These are phyloP conservation scores for Augochlora pura DNA, from an alignment of 1,140 invertebrate genomes.

Conservation along the genomic window DNA sequence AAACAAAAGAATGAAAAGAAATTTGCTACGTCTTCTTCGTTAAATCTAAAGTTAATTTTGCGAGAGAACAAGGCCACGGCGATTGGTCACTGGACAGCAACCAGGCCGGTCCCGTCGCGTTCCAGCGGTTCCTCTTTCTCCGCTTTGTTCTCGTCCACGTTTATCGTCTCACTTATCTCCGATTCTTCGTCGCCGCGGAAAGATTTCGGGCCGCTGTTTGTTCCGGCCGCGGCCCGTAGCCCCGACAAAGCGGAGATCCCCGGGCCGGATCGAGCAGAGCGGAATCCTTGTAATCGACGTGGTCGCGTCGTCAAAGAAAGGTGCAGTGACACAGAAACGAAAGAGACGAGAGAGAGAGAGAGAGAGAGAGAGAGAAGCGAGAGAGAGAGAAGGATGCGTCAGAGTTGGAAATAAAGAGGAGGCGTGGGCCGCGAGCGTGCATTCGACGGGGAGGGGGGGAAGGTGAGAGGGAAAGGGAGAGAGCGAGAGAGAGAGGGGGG, in stretches of 20 bases:
- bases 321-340: constrained; percentile 44
- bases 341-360: not conserved
- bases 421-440: constrained; percentile 29
- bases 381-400: constrained; percentile 24
- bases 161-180: not conserved
- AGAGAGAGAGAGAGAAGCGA: constrained; percentile 1
- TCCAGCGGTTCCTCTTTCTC: no score
- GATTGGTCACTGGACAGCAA: no score
- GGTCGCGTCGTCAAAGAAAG: constrained; percentile 31
- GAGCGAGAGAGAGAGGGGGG: not conserved
- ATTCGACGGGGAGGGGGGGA: not conserved
- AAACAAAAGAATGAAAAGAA: no score
- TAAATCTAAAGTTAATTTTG: no score
- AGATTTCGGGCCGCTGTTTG: not conserved
- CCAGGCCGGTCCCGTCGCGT: no score
- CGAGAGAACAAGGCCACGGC: no score
- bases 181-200: not conserved
- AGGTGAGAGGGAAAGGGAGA: not conserved
- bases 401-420: constrained; percentile 49
- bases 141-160: no score
- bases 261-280: not conserved
- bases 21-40: no score
- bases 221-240: not conserved
- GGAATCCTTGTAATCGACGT: not conserved
- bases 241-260: not conserved